Conservation (phyloP, 1,140 invertebrate species). For the Zaprionus camerounensis region DNA sequence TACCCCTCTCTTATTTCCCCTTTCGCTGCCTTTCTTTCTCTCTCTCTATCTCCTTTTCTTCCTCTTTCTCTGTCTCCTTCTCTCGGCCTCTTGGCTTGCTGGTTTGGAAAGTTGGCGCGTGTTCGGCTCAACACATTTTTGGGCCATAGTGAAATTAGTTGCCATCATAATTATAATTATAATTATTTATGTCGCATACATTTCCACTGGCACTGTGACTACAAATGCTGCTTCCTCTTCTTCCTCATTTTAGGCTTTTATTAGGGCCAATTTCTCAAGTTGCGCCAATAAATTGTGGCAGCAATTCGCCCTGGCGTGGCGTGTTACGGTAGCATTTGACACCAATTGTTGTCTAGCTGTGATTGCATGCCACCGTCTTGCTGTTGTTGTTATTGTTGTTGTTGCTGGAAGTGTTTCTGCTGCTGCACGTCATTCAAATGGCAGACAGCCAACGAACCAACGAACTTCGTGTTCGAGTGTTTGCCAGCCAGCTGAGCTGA, state of each 20-base stretch:
- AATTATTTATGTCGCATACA: slow-evolving; percentile 27
- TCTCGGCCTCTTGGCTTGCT: not conserved
- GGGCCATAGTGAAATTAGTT: slow-evolving; percentile 42
- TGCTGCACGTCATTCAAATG: slow-evolving; percentile 78
- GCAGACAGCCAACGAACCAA: slow-evolving; percentile 69
- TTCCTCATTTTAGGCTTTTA: slow-evolving; percentile 1
- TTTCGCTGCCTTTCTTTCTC: not conserved
- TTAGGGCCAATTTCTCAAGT: slow-evolving; percentile 42
- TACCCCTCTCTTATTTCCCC: not conserved
- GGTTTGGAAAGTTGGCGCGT: slow-evolving; percentile 34
- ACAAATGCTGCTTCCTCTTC: not conserved
- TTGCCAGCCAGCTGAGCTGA: slow-evolving; percentile 25
- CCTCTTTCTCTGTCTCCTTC: not conserved
- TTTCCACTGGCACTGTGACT: not conserved
- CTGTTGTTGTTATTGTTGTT: slow-evolving; percentile 41
- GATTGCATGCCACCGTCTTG: slow-evolving; percentile 55
- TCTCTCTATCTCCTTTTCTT: not conserved
- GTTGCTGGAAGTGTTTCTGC: slow-evolving; percentile 35
- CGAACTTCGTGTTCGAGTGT: slow-evolving; percentile 71
- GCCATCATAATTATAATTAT: slow-evolving; percentile 31
- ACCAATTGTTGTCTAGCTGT: slow-evolving; percentile 67
- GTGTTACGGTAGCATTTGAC: slow-evolving; percentile 77
- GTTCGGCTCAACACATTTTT: slow-evolving; percentile 21
- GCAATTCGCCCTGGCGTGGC: slow-evolving; percentile 56
- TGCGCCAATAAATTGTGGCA: slow-evolving; percentile 47